Evolutionary conservation across 1,140 invertebrate genomes (phyloP).

Genomic region (Lepidurus arcticus): DNA sequence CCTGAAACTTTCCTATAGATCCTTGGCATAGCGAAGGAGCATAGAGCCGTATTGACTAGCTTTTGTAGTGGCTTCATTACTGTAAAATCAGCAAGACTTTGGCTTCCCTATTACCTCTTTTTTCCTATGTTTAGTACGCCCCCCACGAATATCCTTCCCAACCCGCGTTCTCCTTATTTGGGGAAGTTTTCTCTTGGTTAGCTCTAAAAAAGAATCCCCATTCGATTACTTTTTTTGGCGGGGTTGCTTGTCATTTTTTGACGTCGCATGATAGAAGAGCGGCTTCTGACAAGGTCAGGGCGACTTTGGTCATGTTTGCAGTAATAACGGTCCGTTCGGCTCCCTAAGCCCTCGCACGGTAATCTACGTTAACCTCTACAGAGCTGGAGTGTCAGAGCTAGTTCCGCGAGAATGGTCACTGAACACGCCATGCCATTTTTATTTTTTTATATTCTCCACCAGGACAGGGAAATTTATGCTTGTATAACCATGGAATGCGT

Average conservation of each 20-base stretch:
- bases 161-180: too few species aligned
- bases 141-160: too few species aligned
- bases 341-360: neutral
- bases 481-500: neutral
- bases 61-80: neutral
- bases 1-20: slow-evolving; percentile 5
- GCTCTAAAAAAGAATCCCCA: neutral
- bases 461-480: neutral
- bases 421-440: neutral
- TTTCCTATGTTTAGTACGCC: too few species aligned
- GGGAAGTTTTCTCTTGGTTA: too few species aligned
- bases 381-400: slow-evolving; percentile 1
- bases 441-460: neutral
- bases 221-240: neutral
- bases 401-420: slow-evolving; percentile 2
- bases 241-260: neutral
- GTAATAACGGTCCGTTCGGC: neutral
- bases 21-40: neutral
- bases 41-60: neutral
- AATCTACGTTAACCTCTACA: neutral
- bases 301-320: slow-evolving; percentile 1
- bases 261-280: slow-evolving; percentile 17
- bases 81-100: neutral
- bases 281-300: neutral
- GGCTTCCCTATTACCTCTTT: too few species aligned